These are phyloP conservation scores for Lithodes maja DNA, from an alignment of 2,888 invertebrate species.

Conservation along the genomic window DNA sequence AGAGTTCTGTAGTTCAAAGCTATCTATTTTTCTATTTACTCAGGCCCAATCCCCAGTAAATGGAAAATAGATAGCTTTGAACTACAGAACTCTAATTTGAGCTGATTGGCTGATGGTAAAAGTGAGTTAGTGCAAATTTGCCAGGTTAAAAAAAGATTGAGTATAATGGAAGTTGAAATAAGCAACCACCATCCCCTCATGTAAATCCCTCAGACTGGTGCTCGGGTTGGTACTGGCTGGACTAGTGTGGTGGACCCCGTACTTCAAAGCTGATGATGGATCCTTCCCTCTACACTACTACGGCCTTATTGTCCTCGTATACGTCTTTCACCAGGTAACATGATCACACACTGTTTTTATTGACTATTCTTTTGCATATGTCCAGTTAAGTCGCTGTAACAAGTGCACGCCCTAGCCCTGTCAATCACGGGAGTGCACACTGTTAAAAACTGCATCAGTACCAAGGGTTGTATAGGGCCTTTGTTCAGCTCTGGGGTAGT, in stretches of 20 bases:
- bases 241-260: conserved; percentile 90
- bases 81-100: too few species aligned
- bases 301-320: conserved; percentile 59
- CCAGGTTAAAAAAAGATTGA: too few species aligned
- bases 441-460: conserved; percentile 24
- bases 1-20: too few species aligned
- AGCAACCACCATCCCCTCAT: conserved; percentile 25
- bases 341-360: background rate
- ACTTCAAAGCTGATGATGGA: conserved; percentile 77
- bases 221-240: conserved; percentile 89
- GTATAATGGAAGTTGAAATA: too few species aligned
- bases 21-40: too few species aligned
- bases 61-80: too few species aligned
- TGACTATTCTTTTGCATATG: conserved; percentile 17
- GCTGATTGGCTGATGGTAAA: too few species aligned
- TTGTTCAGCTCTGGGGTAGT: background rate
- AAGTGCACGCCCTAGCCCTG: too few species aligned
- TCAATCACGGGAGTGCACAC: too few species aligned
- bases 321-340: conserved; percentile 80
- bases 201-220: conserved; percentile 79
- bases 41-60: too few species aligned
- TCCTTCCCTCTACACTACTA: conserved; percentile 65
- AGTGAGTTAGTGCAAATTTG: too few species aligned
- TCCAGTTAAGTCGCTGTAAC: conserved; percentile 58
- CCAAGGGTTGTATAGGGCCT: background rate